Evolutionary conservation across 2,797 vertebrate species (phyloP).

Genomic region (Danio choprae): DNA sequence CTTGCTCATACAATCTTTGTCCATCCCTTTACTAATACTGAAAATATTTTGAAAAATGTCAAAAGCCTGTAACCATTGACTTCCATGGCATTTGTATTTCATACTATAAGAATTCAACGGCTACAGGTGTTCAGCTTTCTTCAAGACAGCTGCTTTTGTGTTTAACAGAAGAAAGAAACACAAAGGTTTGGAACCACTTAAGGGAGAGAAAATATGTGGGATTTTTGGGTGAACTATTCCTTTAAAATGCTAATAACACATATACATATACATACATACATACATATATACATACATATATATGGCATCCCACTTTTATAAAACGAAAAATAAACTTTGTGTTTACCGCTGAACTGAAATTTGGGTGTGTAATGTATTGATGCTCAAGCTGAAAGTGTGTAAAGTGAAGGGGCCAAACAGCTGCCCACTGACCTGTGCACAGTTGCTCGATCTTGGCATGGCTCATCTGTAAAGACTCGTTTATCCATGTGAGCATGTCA

Average conservation of each 20-base stretch:
- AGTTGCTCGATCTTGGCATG: constrained; percentile 88
- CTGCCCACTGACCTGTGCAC: constrained; percentile 79
- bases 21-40: background rate
- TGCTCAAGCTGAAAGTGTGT: constrained; percentile 1
- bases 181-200: too few species aligned
- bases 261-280: background rate
- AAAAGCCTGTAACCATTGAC: too few species aligned
- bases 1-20: background rate
- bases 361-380: background rate
- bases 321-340: background rate
- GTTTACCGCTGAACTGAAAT: background rate
- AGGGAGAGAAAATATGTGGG: too few species aligned
- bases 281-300: background rate
- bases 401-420: background rate
- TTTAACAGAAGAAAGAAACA: too few species aligned
- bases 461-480: constrained; percentile 84
- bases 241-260: background rate
- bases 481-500: constrained; percentile 91
- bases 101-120: too few species aligned
- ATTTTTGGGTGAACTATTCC: too few species aligned
- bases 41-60: too few species aligned
- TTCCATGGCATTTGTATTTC: too few species aligned
- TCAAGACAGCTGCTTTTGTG: too few species aligned
- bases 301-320: background rate
- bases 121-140: too few species aligned